Evolutionary conservation across 2,888 invertebrate genomes (phyloP).

Genomic region (Chydorus sphaericus): DNA sequence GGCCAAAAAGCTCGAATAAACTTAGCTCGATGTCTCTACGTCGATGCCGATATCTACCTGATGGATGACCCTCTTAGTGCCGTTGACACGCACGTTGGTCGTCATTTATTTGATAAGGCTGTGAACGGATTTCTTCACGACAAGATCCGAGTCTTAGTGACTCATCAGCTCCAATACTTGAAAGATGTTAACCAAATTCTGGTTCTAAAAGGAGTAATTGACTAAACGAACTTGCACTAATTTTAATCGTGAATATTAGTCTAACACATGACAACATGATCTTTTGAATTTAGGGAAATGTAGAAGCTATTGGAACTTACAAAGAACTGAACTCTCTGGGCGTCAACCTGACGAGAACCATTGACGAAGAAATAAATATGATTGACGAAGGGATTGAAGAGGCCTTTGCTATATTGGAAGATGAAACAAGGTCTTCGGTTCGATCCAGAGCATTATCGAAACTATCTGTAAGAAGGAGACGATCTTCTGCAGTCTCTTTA

Average conservation of each 20-base stretch:
- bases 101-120: constrained; percentile 33
- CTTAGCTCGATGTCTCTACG: constrained; percentile 32
- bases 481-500: background rate
- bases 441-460: too few species aligned
- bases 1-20: constrained; percentile 39
- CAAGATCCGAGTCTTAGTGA: constrained; percentile 36
- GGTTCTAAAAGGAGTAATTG: constrained; percentile 42
- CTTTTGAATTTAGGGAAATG: constrained; percentile 28
- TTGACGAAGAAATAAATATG: constrained; percentile 12
- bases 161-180: constrained; percentile 70
- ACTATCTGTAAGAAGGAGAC: background rate
- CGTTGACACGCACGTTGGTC: constrained; percentile 34
- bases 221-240: background rate
- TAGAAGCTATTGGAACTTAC: constrained; percentile 42
- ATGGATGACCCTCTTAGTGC: constrained; percentile 37
- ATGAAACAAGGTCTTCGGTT: background rate
- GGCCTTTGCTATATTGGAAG: background rate
- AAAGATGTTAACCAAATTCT: constrained; percentile 49
- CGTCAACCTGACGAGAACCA: constrained; percentile 51
- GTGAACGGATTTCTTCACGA: constrained; percentile 27
- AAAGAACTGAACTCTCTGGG: constrained; percentile 55
- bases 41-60: constrained; percentile 34
- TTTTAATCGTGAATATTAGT: background rate
- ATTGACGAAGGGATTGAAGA: constrained; percentile 29
- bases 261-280: constrained; percentile 18